Percentiles rank a stretch among this genome's conserved stretches.
phyloP scores from a whole-genome alignment of 2,888 invertebrate genomes.

The Hirudinaria manillensis region DNA sequence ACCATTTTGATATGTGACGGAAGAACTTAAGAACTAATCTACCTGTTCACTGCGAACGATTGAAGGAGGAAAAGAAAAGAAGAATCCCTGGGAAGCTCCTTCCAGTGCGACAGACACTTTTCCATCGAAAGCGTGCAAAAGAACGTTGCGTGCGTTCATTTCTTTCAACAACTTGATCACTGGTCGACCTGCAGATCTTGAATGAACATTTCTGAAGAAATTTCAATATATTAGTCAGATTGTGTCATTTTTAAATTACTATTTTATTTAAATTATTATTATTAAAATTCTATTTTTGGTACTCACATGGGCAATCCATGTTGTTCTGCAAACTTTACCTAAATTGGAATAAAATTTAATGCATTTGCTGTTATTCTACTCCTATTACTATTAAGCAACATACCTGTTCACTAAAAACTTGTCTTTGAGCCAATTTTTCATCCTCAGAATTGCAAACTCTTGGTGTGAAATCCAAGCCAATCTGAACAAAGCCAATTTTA shows the following conservation, averaged over 20 bases:
- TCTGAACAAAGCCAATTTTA: constrained; percentile 40
- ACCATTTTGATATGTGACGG: too few relatives aligned
- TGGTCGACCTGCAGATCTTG: constrained; percentile 54
- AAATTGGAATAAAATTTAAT: constrained; percentile 37
- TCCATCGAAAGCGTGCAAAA: constrained; percentile 57
- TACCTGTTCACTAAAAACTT: constrained; percentile 52
- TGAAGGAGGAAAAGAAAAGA: constrained; percentile 55
- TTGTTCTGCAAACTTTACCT: constrained; percentile 49
- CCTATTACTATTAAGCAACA: too few relatives aligned
- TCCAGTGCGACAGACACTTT: constrained; percentile 48
- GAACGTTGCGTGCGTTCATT: constrained; percentile 47
- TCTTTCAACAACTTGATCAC: constrained; percentile 51
- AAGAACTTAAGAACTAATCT: too few relatives aligned
- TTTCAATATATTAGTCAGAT: too few relatives aligned
- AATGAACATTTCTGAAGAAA: constrained; percentile 54
- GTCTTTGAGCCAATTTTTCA: constrained; percentile 51
- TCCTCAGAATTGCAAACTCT: constrained; percentile 47
- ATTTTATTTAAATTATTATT: too few relatives aligned
- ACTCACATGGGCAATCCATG: constrained; percentile 47
- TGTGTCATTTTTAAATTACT: too few relatives aligned
- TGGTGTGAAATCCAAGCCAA: constrained; percentile 55
- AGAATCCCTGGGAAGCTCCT: constrained; percentile 52
- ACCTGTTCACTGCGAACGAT: constrained; percentile 51
- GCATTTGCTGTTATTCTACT: too few relatives aligned
- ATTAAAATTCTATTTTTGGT: too few relatives aligned